These are phyloP conservation scores for Clytia hemisphaerica DNA, from an alignment of 30 jellyfish, hydroid and myxozoan genomes.

Conservation along the genomic window DNA sequence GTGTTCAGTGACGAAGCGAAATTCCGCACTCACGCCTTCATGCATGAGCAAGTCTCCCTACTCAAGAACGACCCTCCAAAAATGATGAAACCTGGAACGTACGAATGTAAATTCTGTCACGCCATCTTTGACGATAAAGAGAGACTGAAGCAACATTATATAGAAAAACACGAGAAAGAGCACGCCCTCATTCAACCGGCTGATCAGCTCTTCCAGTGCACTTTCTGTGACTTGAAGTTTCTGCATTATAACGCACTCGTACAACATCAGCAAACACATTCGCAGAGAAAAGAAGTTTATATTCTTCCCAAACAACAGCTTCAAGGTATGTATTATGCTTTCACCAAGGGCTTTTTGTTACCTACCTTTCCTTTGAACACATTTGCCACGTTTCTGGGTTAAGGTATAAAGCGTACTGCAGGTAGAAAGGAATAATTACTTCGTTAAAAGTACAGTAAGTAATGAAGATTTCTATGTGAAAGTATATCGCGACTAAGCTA, in stretches of 20 bases:
- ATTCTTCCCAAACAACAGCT: slow-evolving; percentile 4
- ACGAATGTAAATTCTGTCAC: slow-evolving; percentile 5
- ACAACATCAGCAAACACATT: slow-evolving; percentile 11
- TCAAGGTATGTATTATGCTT: too few species aligned
- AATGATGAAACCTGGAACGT: slow-evolving; percentile 6
- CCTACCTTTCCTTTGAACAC: too few species aligned
- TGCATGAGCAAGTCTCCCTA: slow-evolving; percentile 17
- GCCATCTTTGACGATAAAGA: slow-evolving; percentile 9
- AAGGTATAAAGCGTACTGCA: too few species aligned
- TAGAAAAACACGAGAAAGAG: slow-evolving; percentile 14
- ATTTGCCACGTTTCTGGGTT: too few species aligned
- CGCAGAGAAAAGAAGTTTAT: slow-evolving; percentile 2
- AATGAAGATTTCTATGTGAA: too few species aligned
- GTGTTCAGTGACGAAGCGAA: slow-evolving; percentile 8
- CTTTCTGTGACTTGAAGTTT: not conserved
- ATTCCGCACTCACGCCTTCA: slow-evolving; percentile 6
- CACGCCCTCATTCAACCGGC: slow-evolving; percentile 1
- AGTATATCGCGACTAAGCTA: too few species aligned
- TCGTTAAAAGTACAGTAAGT: too few species aligned
- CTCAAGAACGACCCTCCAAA: slow-evolving; percentile 14
- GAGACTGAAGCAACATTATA: not conserved
- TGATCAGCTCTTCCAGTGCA: slow-evolving; percentile 13
- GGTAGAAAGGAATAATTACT: too few species aligned
- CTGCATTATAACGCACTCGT: slow-evolving; percentile 4
- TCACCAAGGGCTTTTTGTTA: too few species aligned